Evolutionary conservation across 2,113 vertebrate species (phyloP).

Genomic region (Nyctereutes procyonoides): DNA sequence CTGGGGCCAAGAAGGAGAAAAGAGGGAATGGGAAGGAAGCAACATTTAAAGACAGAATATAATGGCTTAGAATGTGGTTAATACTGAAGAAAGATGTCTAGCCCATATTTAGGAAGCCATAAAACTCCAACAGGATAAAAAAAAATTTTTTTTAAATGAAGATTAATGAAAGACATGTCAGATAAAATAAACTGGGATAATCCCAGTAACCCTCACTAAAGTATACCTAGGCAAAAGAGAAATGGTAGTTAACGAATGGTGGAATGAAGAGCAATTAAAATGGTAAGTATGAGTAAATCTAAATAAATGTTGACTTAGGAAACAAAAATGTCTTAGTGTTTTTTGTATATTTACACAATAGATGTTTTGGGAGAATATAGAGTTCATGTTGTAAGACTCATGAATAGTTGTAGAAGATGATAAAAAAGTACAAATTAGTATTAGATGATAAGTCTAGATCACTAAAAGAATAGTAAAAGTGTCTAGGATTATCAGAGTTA

Average conservation of each 20-base stretch:
- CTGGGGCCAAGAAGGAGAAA: not conserved
- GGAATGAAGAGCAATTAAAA: not conserved
- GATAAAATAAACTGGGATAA: not conserved
- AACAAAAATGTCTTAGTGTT: not conserved
- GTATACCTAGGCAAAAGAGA: not conserved
- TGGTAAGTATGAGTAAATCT: not conserved
- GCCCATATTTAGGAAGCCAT: not conserved
- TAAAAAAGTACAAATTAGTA: not conserved
- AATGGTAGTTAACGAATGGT: not conserved
- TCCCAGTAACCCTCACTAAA: not conserved
- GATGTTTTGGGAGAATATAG: not conserved
- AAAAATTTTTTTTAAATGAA: not conserved
- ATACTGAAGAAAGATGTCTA: not conserved
- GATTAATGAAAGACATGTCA: not conserved
- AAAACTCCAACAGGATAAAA: not conserved
- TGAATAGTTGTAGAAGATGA: not conserved
- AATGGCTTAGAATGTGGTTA: not conserved
- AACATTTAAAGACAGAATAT: not conserved
- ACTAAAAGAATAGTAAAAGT: not conserved
- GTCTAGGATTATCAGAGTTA: not conserved
- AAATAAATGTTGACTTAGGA: not conserved
- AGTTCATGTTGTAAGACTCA: not conserved
- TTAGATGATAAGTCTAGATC: not conserved
- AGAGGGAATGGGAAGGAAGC: not conserved
- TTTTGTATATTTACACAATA: not conserved